These are phyloP conservation scores for Malurus leucopterus DNA, from an alignment of 2,797 vertebrate genomes.

Conservation along the genomic window DNA sequence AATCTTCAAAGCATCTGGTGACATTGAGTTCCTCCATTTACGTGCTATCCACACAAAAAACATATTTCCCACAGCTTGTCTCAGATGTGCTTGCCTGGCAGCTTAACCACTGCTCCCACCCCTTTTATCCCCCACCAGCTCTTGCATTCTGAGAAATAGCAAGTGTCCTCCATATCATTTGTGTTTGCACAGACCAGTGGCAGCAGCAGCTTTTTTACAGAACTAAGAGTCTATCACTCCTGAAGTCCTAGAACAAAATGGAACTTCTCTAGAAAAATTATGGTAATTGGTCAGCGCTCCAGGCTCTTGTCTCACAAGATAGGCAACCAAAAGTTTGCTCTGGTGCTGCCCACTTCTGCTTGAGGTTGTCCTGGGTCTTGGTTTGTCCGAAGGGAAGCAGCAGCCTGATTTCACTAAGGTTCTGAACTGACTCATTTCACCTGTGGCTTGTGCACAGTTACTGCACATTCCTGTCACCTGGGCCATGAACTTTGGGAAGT, in stretches of 20 bases:
- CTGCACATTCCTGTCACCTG: neutral
- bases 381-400: neutral
- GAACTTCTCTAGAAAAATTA: neutral
- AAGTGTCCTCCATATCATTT: neutral
- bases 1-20: constrained; percentile 40
- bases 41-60: neutral
- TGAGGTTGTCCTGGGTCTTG: neutral
- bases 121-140: neutral
- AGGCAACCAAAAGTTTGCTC: neutral
- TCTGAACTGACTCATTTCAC: neutral
- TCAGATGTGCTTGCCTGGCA: neutral
- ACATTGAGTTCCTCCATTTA: neutral
- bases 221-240: neutral
- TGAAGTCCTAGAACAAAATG: neutral
- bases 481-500: neutral
- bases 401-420: neutral
- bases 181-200: neutral
- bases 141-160: neutral
- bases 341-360: neutral
- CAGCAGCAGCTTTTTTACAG: neutral
- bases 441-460: neutral
- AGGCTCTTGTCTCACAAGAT: neutral
- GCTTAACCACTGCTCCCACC: neutral
- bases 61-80: constrained; percentile 13
- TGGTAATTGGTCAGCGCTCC: neutral